Base-by-base conservation (phyloP, 2,797 vertebrate genomes). In the Microcaecilia unicolor region DNA sequence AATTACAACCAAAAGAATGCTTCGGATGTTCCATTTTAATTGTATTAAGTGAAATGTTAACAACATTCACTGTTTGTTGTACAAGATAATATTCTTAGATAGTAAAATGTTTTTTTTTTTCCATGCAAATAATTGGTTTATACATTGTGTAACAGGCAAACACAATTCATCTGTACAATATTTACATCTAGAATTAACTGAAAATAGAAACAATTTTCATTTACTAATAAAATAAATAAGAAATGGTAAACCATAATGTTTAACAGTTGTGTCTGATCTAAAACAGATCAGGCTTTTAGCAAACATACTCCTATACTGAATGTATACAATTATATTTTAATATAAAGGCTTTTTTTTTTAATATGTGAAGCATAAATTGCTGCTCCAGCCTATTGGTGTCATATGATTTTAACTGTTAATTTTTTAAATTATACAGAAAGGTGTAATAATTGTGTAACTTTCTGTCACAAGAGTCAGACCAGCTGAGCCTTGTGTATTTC, bases 111-210 rank as follows among this genome's bases (percentile, higher is more conserved):
- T 64, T 58, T 33, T 58, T n/a, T n/a, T n/a, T n/a, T n/a, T n/a
- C 63, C 78, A 78, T 78, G 80, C 78, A 67, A 7, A 44, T 44
- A 55, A 48, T 57, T 34, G 63, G 51, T 58, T 47, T 69, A 75
- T 70, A 78, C 4, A 58, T 68, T 57, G 34, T 61, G 30, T 37
- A 47, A 31, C 47, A 27, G 34, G 31, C 46, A 50, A 34, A 44
- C 61, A 65, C 67, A 61, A 62, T 65, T 70, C 61, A 70, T 64
- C 79, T 93, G 72, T 91, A 92, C 88, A 90, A 47, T 85, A 86
- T 90, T 80, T 86, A 91, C 88, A 91, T 61, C 71, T 54, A 74
- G 64, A 67, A 46, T 74, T 64, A 68, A 60, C 33, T 39, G 55
- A 63, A 72, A 64, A 71, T 78, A 84, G 72, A 81, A 78, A 80